phyloP scores from a whole-genome alignment of 1,140 invertebrate species.

The Camponotus floridanus region DNA sequence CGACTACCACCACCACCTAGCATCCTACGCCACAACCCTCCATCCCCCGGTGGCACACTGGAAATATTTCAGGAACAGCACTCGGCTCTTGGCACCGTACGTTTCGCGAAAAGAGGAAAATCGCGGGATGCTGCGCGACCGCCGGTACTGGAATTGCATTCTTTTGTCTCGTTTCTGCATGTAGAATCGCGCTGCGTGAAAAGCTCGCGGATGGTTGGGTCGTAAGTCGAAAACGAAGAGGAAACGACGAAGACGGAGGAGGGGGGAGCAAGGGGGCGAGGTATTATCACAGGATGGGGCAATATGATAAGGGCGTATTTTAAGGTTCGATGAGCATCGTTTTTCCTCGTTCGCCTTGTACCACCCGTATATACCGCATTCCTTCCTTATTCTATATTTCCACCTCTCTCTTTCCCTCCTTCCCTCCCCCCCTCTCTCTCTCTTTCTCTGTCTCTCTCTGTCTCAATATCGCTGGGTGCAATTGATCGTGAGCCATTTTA shows the following conservation, averaged over 20 bases:
- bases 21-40: slow-evolving; percentile 3
- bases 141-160: slow-evolving; percentile 62
- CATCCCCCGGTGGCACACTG: slow-evolving; percentile 31
- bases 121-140: slow-evolving; percentile 50
- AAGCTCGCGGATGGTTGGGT: neutral
- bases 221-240: slow-evolving; percentile 24
- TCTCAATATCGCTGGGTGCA: slow-evolving; percentile 75
- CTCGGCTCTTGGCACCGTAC: slow-evolving; percentile 69
- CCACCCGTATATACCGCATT: slow-evolving; percentile 65
- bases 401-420: too few species aligned
- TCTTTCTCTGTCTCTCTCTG: too few species aligned
- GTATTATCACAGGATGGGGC: slow-evolving; percentile 39
- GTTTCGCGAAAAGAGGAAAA: slow-evolving; percentile 66
- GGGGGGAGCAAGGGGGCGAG: too few species aligned
- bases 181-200: slow-evolving; percentile 45
- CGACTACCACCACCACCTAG: slow-evolving; percentile 9
- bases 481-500: slow-evolving; percentile 77
- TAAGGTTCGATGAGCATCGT: slow-evolving; percentile 76
- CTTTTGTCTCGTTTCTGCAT: slow-evolving; percentile 63
- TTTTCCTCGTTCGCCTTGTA: slow-evolving; percentile 62
- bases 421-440: too few species aligned
- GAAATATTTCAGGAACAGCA: slow-evolving; percentile 73
- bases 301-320: slow-evolving; percentile 78
- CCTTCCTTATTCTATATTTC: slow-evolving; percentile 40
- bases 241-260: neutral